These are phyloP conservation scores for Monoplex corrugatus DNA, from an alignment of 2,888 invertebrate species.

Conservation along the genomic window DNA sequence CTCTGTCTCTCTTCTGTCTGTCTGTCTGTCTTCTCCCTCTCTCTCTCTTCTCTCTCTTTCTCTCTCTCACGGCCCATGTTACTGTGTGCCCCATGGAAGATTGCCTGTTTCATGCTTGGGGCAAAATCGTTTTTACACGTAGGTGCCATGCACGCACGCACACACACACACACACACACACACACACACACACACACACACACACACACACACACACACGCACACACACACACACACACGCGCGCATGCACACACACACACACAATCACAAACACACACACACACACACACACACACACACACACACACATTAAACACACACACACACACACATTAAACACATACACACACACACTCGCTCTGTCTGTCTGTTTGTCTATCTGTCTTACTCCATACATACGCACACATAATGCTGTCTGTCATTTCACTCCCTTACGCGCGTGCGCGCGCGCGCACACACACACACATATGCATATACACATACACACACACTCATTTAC, in stretches of 20 bases:
- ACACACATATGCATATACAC: too few species aligned
- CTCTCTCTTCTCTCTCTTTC: too few species aligned
- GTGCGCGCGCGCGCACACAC: too few species aligned
- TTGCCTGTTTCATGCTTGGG: too few species aligned
- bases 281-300: slow-evolving; percentile 26
- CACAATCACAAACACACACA: slow-evolving; percentile 8
- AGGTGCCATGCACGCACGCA: background rate
- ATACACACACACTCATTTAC: too few species aligned
- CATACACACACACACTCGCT: too few species aligned
- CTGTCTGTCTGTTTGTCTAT: background rate
- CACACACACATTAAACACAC: background rate
- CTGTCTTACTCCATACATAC: too few species aligned
- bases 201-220: slow-evolving; percentile 16
- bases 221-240: slow-evolving; percentile 21
- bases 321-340: slow-evolving; percentile 20
- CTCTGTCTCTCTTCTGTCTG: background rate
- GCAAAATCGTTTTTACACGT: background rate
- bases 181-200: background rate
- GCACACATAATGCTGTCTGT: too few species aligned
- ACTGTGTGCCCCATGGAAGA: too few species aligned
- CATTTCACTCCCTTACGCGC: too few species aligned
- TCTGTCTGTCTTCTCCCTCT: too few species aligned
- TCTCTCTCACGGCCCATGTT: too few species aligned
- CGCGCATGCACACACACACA: slow-evolving; percentile 25
- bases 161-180: slow-evolving; percentile 13